Conservation (phyloP, 2,113 vertebrate genomes). For the Petaurus breviceps region DNA sequence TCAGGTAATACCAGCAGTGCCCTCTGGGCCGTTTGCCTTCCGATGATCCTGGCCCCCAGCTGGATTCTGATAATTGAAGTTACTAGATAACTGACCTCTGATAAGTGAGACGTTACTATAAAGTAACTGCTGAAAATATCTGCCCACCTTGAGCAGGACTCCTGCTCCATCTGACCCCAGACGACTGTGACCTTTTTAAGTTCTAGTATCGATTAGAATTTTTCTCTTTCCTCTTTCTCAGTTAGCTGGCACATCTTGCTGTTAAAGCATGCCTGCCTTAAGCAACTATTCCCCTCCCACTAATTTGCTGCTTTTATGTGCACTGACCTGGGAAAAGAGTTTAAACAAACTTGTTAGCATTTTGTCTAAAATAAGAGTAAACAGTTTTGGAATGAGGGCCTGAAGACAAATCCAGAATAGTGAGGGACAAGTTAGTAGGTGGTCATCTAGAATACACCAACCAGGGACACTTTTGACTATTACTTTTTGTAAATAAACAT, state of each 20-base stretch:
- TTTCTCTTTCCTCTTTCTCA: neutral
- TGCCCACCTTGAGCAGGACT: conserved; percentile 20
- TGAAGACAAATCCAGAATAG: neutral
- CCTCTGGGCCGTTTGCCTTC: neutral
- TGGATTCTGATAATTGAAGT: neutral
- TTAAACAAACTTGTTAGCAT: neutral
- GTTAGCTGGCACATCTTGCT: neutral
- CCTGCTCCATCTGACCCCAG: neutral
- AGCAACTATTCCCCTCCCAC: neutral
- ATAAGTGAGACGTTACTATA: neutral
- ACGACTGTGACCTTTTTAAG: neutral
- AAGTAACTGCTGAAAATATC: neutral
- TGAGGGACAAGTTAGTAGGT: neutral
- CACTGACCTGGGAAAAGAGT: neutral
- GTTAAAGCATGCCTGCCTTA: neutral
- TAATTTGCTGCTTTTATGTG: neutral
- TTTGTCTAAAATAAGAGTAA: neutral
- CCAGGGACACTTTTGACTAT: neutral
- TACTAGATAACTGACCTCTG: neutral
- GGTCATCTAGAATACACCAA: neutral
- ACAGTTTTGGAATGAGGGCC: neutral
- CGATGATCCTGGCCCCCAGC: neutral
- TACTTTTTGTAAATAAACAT: neutral
- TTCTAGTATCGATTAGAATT: neutral
- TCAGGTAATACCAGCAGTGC: neutral